phyloP scores from a whole-genome alignment of 2,113 vertebrate genomes.

The Cairina moschata region DNA sequence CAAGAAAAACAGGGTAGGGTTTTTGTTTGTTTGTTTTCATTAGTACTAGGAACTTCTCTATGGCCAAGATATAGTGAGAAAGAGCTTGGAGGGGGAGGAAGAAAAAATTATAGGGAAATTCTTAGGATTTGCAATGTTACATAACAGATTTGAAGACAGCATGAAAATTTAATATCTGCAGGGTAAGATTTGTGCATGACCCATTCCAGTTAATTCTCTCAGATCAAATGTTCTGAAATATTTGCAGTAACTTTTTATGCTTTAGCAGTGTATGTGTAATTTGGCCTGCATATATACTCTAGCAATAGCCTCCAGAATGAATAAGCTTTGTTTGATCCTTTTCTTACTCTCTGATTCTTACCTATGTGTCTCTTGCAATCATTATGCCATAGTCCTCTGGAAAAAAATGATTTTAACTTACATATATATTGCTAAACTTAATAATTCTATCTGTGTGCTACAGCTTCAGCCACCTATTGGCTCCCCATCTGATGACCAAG shows the following conservation, averaged over 20 bases:
- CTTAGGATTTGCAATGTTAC: background rate
- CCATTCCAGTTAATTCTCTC: background rate
- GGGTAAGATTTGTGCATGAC: constrained; percentile 6
- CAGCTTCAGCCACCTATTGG: constrained; percentile 34
- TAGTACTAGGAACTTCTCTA: background rate
- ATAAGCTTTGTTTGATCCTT: background rate
- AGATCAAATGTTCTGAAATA: background rate
- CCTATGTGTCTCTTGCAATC: background rate
- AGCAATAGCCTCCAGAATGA: constrained; percentile 13
- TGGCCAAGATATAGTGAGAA: background rate
- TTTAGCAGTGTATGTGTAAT: background rate
- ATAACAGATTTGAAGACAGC: background rate
- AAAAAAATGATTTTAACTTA: background rate
- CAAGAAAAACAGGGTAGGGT: background rate
- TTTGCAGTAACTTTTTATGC: background rate
- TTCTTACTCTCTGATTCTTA: background rate
- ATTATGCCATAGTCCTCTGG: background rate
- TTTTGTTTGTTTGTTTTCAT: background rate
- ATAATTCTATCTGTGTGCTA: constrained; percentile 22
- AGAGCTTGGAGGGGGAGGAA: background rate
- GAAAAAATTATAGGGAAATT: background rate
- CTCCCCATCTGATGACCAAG: constrained; percentile 34
- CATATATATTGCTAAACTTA: background rate
- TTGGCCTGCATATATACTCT: background rate
- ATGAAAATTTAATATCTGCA: background rate